Evolutionary conservation across 2,797 vertebrate genomes (phyloP).

Genomic region (Onychomys leucogaster): DNA sequence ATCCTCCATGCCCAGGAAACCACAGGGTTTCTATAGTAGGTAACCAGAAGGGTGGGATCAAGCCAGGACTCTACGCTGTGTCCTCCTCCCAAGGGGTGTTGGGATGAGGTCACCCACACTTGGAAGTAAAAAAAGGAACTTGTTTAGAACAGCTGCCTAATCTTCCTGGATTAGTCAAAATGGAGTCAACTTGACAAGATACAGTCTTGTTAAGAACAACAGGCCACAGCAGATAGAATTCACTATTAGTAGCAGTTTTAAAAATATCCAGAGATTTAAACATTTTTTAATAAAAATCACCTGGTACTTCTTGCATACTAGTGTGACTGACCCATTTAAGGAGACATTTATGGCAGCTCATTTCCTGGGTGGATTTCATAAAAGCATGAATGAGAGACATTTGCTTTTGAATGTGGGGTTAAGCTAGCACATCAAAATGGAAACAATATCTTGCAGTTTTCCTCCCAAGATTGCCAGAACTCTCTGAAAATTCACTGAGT

Average conservation of each 20-base stretch:
- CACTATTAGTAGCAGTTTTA: slow-evolving; percentile 69
- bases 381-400: slow-evolving; percentile 62
- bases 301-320: slow-evolving; percentile 56
- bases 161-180: slow-evolving; percentile 77
- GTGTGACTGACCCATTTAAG: slow-evolving; percentile 70
- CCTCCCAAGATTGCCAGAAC: slow-evolving; percentile 9
- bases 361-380: slow-evolving; percentile 76
- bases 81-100: neutral
- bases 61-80: slow-evolving; percentile 38
- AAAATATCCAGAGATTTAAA: slow-evolving; percentile 81
- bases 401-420: slow-evolving; percentile 28
- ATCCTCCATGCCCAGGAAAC: slow-evolving; percentile 74
- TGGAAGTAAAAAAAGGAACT: slow-evolving; percentile 32
- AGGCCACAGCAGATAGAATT: slow-evolving; percentile 61
- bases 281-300: slow-evolving; percentile 78
- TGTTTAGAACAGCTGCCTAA: slow-evolving; percentile 80
- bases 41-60: slow-evolving; percentile 23
- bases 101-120: slow-evolving; percentile 56
- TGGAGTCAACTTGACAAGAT: slow-evolving; percentile 70
- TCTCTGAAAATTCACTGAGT: neutral
- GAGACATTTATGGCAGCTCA: slow-evolving; percentile 68
- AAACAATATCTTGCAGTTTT: slow-evolving; percentile 33
- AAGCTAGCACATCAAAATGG: slow-evolving; percentile 40
- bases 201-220: slow-evolving; percentile 75
- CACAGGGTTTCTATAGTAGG: slow-evolving; percentile 54